These are phyloP conservation scores for Phaedon cochleariae DNA, from an alignment of 2,888 invertebrate genomes.

Conservation along the genomic window DNA sequence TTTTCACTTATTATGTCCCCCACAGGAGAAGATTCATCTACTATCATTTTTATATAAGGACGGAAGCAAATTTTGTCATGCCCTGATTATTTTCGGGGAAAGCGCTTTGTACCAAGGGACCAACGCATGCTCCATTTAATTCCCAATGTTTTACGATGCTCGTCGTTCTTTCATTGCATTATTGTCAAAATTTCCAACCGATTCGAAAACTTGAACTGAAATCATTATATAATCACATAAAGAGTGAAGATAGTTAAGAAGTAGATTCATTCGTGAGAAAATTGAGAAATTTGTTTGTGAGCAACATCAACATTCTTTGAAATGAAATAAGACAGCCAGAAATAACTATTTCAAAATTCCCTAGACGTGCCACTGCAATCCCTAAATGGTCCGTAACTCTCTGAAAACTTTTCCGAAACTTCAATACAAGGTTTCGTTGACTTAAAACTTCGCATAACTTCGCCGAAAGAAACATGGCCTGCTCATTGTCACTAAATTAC, in stretches of 20 bases:
- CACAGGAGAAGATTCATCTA: neutral
- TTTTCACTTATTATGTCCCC: neutral
- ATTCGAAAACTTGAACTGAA: too few relatives aligned
- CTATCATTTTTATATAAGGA: neutral
- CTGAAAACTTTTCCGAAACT: neutral
- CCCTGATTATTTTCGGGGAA: neutral
- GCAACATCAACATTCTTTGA: too few relatives aligned
- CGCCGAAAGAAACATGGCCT: neutral
- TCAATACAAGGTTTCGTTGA: constrained; percentile 3
- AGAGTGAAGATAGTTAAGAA: too few relatives aligned
- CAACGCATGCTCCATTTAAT: too few relatives aligned
- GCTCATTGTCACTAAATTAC: constrained; percentile 25
- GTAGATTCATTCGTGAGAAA: too few relatives aligned
- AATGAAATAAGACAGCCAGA: neutral
- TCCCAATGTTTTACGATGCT: too few relatives aligned
- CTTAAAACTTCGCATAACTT: constrained; percentile 10
- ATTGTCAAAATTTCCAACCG: too few relatives aligned
- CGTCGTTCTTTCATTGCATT: too few relatives aligned
- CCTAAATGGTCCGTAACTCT: neutral
- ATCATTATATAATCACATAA: too few relatives aligned
- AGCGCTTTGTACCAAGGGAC: neutral
- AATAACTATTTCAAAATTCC: neutral
- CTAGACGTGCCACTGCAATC: neutral
- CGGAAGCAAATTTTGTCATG: neutral
- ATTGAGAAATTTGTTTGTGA: too few relatives aligned